A percentile compares a stretch with the other conserved stretches of the same genome.
These are phyloP conservation scores for Andrena minutula DNA, from an alignment of 2,888 invertebrate genomes.

Conservation along the genomic window DNA sequence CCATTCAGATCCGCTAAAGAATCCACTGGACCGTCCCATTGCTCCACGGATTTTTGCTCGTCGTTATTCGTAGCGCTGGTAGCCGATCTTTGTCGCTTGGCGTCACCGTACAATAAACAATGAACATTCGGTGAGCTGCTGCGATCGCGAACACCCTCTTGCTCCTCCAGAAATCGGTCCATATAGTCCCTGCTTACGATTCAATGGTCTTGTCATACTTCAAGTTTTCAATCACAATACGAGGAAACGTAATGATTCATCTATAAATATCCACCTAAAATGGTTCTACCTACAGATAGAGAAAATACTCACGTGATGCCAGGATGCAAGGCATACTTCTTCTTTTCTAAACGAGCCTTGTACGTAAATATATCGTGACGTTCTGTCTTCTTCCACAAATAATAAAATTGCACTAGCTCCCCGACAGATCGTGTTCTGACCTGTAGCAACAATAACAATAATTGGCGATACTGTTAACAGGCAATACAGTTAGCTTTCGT, in stretches of 20 bases:
- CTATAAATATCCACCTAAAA: conserved; percentile 5
- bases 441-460: conserved; percentile 82
- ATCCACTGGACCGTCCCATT: conserved; percentile 77
- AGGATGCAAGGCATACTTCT: conserved; percentile 96
- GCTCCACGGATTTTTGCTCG: conserved; percentile 78
- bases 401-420: conserved; percentile 98
- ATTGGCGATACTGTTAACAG: conserved; percentile 4
- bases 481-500: background rate
- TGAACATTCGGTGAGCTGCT: conserved; percentile 91
- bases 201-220: conserved; percentile 73
- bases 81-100: conserved; percentile 80
- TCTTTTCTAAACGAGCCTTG: conserved; percentile 95
- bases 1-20: conserved; percentile 66
- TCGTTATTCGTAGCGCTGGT: conserved; percentile 75
- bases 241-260: background rate
- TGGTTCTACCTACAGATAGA: conserved; percentile 34
- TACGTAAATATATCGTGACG: conserved; percentile 97
- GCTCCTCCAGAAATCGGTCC: conserved; percentile 96
- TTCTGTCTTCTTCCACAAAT: conserved; percentile 99
- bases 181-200: conserved; percentile 90
- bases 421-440: conserved; percentile 97
- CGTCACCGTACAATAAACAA: conserved; percentile 81
- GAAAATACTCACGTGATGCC: conserved; percentile 91
- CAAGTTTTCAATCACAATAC: conserved; percentile 56
- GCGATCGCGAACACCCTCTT: conserved; percentile 89